phyloP scores from a whole-genome alignment of 2,888 invertebrate genomes.

The Hypomecis atomaria region DNA sequence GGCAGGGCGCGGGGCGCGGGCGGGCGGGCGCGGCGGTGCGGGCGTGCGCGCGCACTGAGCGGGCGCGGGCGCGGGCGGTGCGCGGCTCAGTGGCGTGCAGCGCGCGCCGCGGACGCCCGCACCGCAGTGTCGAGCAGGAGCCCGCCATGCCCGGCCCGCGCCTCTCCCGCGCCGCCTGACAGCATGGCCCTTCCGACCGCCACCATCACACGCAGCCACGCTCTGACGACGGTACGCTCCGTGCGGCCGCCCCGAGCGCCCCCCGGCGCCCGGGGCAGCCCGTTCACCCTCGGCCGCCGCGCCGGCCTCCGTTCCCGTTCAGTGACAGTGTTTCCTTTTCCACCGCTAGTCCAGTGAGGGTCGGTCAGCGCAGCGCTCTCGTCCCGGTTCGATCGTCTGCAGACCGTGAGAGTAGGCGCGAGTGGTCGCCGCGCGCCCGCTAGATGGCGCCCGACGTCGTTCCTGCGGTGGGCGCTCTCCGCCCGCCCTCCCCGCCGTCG shows the following conservation, averaged over 20 bases:
- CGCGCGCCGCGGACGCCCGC: conserved; percentile 84
- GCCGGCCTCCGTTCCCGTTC: conserved; percentile 53
- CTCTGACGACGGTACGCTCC: conserved; percentile 83
- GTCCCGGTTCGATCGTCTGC: conserved; percentile 83
- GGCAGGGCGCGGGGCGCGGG: conserved; percentile 22
- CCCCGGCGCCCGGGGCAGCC: conserved; percentile 46
- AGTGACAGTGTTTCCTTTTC: conserved; percentile 72
- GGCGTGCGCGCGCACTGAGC: conserved; percentile 60
- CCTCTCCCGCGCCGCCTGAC: conserved; percentile 83
- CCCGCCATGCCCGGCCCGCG: conserved; percentile 84
- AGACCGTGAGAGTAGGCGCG: conserved; percentile 76
- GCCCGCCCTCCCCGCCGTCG: conserved; percentile 78
- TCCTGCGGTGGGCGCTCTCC: conserved; percentile 82
- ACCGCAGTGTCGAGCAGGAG: conserved; percentile 83
- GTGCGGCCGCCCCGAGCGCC: conserved; percentile 39
- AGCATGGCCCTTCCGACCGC: conserved; percentile 83
- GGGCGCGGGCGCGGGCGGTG: conserved; percentile 64
- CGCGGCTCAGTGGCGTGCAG: conserved; percentile 82
- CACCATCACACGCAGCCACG: conserved; percentile 84
- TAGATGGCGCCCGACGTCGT: conserved; percentile 82
- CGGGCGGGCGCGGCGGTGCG: conserved; percentile 18
- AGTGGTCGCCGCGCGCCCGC: conserved; percentile 79
- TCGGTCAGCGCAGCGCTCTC: conserved; percentile 68
- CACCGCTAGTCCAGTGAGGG: conserved; percentile 62
- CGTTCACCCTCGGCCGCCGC: conserved; percentile 47